Base-by-base conservation (phyloP, 1,140 invertebrate species). In the Drosophila oshimai region DNA sequence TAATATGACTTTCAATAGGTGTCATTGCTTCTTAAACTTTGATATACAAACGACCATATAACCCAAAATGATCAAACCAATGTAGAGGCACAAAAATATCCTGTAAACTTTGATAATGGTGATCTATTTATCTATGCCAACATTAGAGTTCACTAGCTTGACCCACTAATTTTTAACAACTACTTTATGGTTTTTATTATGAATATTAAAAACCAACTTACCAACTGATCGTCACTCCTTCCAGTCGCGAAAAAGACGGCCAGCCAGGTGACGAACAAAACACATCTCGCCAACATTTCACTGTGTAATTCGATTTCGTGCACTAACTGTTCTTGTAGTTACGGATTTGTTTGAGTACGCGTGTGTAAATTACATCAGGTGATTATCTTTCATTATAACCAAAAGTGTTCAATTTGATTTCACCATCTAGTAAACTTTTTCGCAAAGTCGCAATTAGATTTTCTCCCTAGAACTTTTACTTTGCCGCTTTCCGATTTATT, bases 361-460 rank as follows among this genome's bases (percentile, higher is more conserved):
- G 15, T 31, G 28, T 12, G 15, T 50, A 31, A 34, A 15, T 50
- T 65, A 37, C 12, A 57, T 45, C n/a, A 17, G 47, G 42, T 22
- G 31, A 42, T 17, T 4, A 20, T 18, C 33, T 39, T 15, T 24
- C 62, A 64, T 65, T 65, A 65, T 65, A 65, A 20, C 12, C 18
- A 28, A 37, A 31, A 20, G 24, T 47, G 36, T 26, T 50, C 24
- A 34, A 29, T 49, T 57, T n/a, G n/a, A 58, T 49, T 49, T 36
- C 58, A 37, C 24, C 42, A 50, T 36, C 26, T 37, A 64, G 18
- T 29, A 24, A n/a, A 24, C 26, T 69, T 74, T 68, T 70, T 70
- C 44, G 71, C 78, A 58, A 62, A 78, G 53, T 84, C 64, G 57
- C 61, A 78, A 74, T 83, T 81, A n/a, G 50, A 50, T 60, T 60